Base-by-base conservation (phyloP, 2,888 invertebrate species). In the Stratiomys singularior region DNA sequence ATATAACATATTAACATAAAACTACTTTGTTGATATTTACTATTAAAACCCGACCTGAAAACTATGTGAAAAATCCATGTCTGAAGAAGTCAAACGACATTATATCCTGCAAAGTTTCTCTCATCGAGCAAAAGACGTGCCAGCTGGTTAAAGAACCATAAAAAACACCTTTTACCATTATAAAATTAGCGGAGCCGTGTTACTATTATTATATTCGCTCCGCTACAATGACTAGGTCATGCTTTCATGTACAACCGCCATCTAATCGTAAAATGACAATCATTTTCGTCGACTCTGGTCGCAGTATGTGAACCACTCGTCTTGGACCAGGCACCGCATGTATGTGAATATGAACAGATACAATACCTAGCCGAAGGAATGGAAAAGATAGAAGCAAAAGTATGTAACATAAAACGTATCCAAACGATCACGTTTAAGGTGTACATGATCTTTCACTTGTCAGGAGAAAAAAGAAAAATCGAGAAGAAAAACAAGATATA, bases 221-320 rank as follows among this genome's bases (percentile, higher is more conserved):
- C 64, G 64, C 28, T 64, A 64, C 30, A 30, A 15, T 27, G 28
- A 64, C 64, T 64, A 64, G 64, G 64, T 64, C 64, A 64, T 64
- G 64, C 18, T 30, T 64, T 28, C 64, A 28, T 64, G 64, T 15
- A 64, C 30, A 15, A 60, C 25, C 52, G 4, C 18, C 15, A 15
- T 52, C 4, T 52, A 18, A 64, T 30, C 11, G 25, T 30, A 64
- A 64, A 27, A 64, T 30, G 64, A 30, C 64, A 64, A 28, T 27
- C 64, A 64, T 27, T 30, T 30, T 28, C 11, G 11, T 13, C 1
- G 23, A 25, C 60, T 25, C 23, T 18, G 60, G 25, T 3, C 23
- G 15, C 18, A 60, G 60, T 18, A 25, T 9, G 15, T 13, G 18
- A n/a, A 18, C 18, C 4, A 18, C 52, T 9, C 4, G 52, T 5